Conservation (phyloP, 2,888 invertebrate genomes). For the Lycophotia porphyrea region DNA sequence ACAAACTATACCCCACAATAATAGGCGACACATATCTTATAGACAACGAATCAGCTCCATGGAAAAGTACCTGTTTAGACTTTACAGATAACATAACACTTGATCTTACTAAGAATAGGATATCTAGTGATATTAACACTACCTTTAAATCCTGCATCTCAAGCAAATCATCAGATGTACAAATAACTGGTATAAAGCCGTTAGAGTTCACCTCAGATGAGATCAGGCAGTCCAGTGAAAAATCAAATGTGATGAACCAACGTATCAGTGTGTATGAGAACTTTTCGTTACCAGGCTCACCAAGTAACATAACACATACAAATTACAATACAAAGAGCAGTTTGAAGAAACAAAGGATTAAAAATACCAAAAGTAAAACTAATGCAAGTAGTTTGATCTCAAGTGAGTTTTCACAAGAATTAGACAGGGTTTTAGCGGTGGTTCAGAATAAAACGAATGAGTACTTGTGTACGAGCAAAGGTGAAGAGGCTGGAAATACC, state of each 20-base stretch:
- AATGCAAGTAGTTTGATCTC: slow-evolving; percentile 67
- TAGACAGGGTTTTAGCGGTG: slow-evolving; percentile 82
- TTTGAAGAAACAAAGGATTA: slow-evolving; percentile 72
- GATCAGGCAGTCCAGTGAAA: slow-evolving; percentile 57
- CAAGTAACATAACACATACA: slow-evolving; percentile 80
- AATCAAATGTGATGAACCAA: slow-evolving; percentile 65
- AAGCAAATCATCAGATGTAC: slow-evolving; percentile 70
- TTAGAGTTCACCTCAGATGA: slow-evolving; percentile 76
- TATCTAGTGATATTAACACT: slow-evolving; percentile 71
- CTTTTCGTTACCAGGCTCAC: slow-evolving; percentile 86
- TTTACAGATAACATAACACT: slow-evolving; percentile 74
- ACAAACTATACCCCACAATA: slow-evolving; percentile 87
- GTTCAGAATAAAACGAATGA: slow-evolving; percentile 86
- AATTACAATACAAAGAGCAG: slow-evolving; percentile 84
- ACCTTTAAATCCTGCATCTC: slow-evolving; percentile 83
- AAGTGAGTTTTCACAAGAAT: slow-evolving; percentile 71
- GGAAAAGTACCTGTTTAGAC: slow-evolving; percentile 71
- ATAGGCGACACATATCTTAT: slow-evolving; percentile 81
- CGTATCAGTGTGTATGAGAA: slow-evolving; percentile 83
- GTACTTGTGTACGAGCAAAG: slow-evolving; percentile 77
- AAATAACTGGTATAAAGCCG: slow-evolving; percentile 81
- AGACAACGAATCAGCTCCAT: slow-evolving; percentile 80
- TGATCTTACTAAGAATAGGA: slow-evolving; percentile 74
- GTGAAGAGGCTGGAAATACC: slow-evolving; percentile 77
- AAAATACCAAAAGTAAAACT: slow-evolving; percentile 45